These are phyloP conservation scores for Seriola aureovittata DNA, from an alignment of 2,113 vertebrate genomes.

Conservation along the genomic window DNA sequence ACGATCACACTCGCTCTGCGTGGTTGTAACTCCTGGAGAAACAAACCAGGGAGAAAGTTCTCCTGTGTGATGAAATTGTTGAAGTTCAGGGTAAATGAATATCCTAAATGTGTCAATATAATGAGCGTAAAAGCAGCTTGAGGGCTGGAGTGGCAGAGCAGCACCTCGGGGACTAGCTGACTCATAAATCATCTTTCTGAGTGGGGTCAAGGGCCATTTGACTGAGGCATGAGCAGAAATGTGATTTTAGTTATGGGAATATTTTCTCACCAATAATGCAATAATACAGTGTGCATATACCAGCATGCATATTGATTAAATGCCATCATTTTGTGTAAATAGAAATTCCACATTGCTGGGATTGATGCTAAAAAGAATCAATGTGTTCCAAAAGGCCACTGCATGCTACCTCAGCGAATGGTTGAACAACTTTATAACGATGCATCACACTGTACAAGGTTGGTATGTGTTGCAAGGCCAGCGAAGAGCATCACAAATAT, in stretches of 20 bases:
- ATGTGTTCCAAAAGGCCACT: constrained; percentile 40
- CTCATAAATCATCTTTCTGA: constrained; percentile 80
- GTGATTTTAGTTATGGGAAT: constrained; percentile 64
- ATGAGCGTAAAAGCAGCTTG: constrained; percentile 53
- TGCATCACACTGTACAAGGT: constrained; percentile 34
- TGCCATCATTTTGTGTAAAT: constrained; percentile 59
- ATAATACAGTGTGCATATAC: constrained; percentile 55
- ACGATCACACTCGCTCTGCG: constrained; percentile 10
- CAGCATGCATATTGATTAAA: constrained; percentile 69
- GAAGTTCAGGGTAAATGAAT: constrained; percentile 52
- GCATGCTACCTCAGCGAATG: constrained; percentile 15
- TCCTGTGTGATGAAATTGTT: constrained; percentile 22
- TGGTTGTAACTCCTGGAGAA: constrained; percentile 27
- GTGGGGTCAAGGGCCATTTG: constrained; percentile 75
- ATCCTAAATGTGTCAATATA: constrained; percentile 65
- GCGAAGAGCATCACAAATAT: constrained; percentile 22
- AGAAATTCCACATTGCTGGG: constrained; percentile 42
- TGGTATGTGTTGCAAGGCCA: constrained; percentile 8
- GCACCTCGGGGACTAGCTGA: constrained; percentile 59
- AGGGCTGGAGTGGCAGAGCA: constrained; percentile 59
- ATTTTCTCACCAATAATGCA: constrained; percentile 68
- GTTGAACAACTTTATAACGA: constrained; percentile 36
- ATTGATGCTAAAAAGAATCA: constrained; percentile 61
- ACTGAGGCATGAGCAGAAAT: constrained; percentile 78
- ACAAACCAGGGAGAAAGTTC: constrained; percentile 40